These are phyloP conservation scores for Ochotona princeps DNA, from an alignment of 2,113 vertebrate species.

Conservation along the genomic window DNA sequence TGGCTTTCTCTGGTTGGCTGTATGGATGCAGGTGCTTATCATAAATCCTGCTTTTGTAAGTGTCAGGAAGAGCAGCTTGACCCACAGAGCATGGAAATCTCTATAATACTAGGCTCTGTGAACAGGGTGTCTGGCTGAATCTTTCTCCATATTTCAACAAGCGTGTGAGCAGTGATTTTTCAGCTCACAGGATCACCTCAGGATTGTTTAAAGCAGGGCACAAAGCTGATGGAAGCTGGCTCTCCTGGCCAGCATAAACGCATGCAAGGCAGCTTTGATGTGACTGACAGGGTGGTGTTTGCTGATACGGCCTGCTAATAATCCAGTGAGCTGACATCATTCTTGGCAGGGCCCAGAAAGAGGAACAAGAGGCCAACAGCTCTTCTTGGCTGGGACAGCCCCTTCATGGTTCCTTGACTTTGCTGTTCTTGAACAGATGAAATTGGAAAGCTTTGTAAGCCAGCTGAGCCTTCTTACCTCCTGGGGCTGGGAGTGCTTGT, in stretches of 20 bases:
- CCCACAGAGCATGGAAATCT: background rate
- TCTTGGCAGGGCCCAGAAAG: slow-evolving; percentile 70
- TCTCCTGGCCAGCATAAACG: slow-evolving; percentile 47
- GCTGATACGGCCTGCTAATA: slow-evolving; percentile 71
- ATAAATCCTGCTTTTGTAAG: background rate
- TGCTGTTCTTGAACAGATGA: slow-evolving; percentile 46
- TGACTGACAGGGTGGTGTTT: slow-evolving; percentile 59
- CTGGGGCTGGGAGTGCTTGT: slow-evolving; percentile 31
- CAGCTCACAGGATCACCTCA: background rate
- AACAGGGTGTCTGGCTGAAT: background rate
- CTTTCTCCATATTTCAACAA: background rate
- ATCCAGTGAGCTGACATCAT: slow-evolving; percentile 72
- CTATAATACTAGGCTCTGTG: background rate
- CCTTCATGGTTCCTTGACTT: slow-evolving; percentile 35
- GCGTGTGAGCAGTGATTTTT: background rate
- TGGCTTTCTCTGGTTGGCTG: background rate
- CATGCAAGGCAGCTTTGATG: slow-evolving; percentile 69
- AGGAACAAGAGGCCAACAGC: slow-evolving; percentile 59
- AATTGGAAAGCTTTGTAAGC: slow-evolving; percentile 54
- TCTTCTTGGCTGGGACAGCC: slow-evolving; percentile 30
- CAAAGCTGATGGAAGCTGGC: slow-evolving; percentile 35
- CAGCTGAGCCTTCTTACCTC: slow-evolving; percentile 42
- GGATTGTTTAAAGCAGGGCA: slow-evolving; percentile 41
- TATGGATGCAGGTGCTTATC: background rate
- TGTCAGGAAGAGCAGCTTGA: background rate